A percentile compares a stretch with the other conserved stretches of the same genome.
Conservation (phyloP, 2,888 invertebrate genomes). For the Lamproptera curius region DNA sequence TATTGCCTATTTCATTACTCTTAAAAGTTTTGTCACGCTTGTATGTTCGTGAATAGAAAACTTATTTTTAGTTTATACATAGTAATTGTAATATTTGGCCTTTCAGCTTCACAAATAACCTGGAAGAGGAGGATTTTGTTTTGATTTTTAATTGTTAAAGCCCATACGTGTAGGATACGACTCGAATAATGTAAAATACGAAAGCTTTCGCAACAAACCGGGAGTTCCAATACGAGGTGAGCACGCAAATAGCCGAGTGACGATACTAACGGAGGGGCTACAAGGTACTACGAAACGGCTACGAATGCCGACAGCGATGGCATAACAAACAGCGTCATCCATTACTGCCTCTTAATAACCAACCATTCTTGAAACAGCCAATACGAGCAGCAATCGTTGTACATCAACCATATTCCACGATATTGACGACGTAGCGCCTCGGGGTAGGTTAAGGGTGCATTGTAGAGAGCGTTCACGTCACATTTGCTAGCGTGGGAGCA, state of each 20-base stretch:
- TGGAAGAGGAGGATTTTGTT: background rate
- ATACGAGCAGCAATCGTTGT: constrained; percentile 37
- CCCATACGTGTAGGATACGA: background rate
- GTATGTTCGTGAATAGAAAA: too few species aligned
- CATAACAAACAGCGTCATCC: constrained; percentile 23
- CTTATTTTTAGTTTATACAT: too few species aligned
- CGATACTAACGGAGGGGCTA: constrained; percentile 14
- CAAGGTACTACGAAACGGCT: background rate
- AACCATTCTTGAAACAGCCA: background rate
- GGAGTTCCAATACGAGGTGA: constrained; percentile 9
- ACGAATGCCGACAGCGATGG: background rate
- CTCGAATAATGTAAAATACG: constrained; percentile 6
- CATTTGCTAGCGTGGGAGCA: constrained; percentile 25
- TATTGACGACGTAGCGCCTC: constrained; percentile 35
- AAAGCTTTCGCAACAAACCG: constrained; percentile 7
- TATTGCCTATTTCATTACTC: too few species aligned
- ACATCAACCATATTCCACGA: too few species aligned
- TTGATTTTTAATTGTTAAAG: background rate
- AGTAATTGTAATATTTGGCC: too few species aligned
- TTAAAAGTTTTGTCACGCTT: too few species aligned
- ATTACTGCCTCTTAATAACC: constrained; percentile 20
- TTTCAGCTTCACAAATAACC: too few species aligned
- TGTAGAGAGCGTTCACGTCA: constrained; percentile 50
- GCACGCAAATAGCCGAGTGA: constrained; percentile 18
- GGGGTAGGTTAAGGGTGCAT: constrained; percentile 74